Percentiles rank a stretch among this genome's conserved stretches.
Conservation (phyloP, 2,113 vertebrate genomes). For the Trichomycterus rosablanca region DNA sequence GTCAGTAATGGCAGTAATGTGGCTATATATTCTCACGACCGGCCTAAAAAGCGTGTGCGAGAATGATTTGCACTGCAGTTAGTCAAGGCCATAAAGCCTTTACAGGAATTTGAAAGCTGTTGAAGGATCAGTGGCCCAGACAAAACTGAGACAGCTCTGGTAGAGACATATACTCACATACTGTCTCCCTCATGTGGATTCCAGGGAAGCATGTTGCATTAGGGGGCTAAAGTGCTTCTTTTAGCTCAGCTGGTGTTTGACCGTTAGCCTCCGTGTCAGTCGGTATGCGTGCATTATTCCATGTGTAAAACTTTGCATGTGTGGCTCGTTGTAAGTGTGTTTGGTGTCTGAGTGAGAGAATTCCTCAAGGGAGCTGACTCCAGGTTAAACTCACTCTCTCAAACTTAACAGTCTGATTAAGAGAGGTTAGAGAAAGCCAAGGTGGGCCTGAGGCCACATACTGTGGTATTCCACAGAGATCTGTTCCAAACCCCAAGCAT, state of each 20-base stretch:
- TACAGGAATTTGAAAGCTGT: constrained; percentile 59
- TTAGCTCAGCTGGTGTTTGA: constrained; percentile 44
- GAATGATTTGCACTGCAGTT: constrained; percentile 61
- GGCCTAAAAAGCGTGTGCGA: constrained; percentile 26
- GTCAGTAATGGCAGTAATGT: not conserved
- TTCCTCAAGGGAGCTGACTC: constrained; percentile 47
- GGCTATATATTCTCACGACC: constrained; percentile 36
- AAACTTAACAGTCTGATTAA: constrained; percentile 46
- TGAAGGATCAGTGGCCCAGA: constrained; percentile 48
- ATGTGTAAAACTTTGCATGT: constrained; percentile 15
- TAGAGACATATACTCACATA: constrained; percentile 25
- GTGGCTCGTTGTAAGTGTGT: constrained; percentile 29
- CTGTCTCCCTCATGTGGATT: constrained; percentile 35
- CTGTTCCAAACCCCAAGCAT: constrained; percentile 4
- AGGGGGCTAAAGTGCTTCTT: constrained; percentile 51
- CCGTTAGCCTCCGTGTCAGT: constrained; percentile 34
- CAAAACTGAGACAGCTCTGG: constrained; percentile 32
- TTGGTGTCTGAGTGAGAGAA: not conserved
- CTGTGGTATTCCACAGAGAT: constrained; percentile 16
- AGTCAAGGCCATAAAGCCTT: constrained; percentile 65
- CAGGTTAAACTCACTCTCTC: constrained; percentile 48
- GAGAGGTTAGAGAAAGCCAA: constrained; percentile 20
- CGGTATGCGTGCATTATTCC: constrained; percentile 28
- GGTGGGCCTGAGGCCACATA: constrained; percentile 29
- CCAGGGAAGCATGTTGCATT: constrained; percentile 46